Evolutionary conservation across 2,113 vertebrate genomes (phyloP).

Genomic region (Nematolebias whitei): DNA sequence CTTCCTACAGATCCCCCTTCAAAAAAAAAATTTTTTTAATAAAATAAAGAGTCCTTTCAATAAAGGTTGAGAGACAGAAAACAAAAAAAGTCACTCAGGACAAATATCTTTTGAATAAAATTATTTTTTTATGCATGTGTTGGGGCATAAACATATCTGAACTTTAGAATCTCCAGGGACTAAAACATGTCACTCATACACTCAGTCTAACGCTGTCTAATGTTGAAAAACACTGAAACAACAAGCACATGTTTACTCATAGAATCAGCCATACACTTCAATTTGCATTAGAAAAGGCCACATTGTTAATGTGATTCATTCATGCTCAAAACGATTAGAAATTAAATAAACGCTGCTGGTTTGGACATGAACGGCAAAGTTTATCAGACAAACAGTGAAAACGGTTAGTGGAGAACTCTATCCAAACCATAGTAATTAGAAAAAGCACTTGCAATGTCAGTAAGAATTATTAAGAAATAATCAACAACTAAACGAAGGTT

Average conservation of each 20-base stretch:
- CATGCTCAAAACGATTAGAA: conserved; percentile 21
- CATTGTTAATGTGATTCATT: conserved; percentile 33
- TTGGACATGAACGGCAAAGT: conserved; percentile 10
- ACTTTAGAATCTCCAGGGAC: conserved; percentile 9
- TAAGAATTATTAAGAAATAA: conserved; percentile 31
- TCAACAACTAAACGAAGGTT: conserved; percentile 27
- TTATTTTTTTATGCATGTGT: conserved; percentile 4
- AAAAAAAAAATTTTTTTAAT: too few species aligned
- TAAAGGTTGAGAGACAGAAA: conserved; percentile 2
- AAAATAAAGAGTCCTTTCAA: too few species aligned
- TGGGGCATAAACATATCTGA: background rate
- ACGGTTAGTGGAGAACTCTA: background rate
- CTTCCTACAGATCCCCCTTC: too few species aligned
- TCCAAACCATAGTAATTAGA: conserved; percentile 21
- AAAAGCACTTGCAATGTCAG: conserved; percentile 8
- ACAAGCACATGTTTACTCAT: conserved; percentile 20
- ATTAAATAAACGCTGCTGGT: conserved; percentile 18
- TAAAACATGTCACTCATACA: conserved; percentile 19
- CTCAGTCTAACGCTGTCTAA: conserved; percentile 14
- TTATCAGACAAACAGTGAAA: conserved; percentile 3
- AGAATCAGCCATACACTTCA: conserved; percentile 27
- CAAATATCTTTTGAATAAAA: conserved; percentile 3
- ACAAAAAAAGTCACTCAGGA: background rate
- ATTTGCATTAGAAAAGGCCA: conserved; percentile 45
- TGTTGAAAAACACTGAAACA: conserved; percentile 15